A percentile compares a stretch with the other conserved stretches of the same genome.
Evolutionary conservation across 2,888 invertebrate species (phyloP).

Genomic region (Capitulum mitella): DNA sequence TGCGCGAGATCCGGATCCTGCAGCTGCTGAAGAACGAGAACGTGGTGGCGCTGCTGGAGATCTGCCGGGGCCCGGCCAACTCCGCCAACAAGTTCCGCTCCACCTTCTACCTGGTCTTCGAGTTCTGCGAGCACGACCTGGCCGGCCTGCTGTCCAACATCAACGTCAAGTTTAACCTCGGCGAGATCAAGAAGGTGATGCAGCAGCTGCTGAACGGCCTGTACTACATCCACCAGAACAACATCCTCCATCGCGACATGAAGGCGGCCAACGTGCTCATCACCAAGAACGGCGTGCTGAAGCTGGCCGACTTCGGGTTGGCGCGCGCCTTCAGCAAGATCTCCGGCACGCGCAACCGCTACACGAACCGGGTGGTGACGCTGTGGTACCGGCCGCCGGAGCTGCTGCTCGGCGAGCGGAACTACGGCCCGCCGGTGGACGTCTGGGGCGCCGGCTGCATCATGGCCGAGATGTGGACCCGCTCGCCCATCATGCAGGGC

Average conservation of each 20-base stretch:
- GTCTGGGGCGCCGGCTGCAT: conserved; percentile 91
- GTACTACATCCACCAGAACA: conserved; percentile 93
- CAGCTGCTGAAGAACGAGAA: conserved; percentile 93
- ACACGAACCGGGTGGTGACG: conserved; percentile 97
- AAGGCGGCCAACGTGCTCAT: conserved; percentile 98
- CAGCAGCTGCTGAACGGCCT: conserved; percentile 78
- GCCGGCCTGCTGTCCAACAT: conserved; percentile 91
- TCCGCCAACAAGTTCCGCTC: conserved; percentile 68
- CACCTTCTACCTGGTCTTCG: conserved; percentile 92
- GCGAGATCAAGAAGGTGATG: conserved; percentile 93
- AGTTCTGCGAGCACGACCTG: conserved; percentile 97
- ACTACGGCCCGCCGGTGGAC: conserved; percentile 95
- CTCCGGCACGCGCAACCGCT: conserved; percentile 72
- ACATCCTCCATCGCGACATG: conserved; percentile 93
- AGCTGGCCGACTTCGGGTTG: conserved; percentile 94
- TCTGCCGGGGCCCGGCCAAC: conserved; percentile 62
- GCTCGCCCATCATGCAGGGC: conserved; percentile 86
- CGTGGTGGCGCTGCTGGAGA: conserved; percentile 93
- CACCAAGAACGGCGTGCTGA: conserved; percentile 86
- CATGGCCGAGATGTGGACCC: conserved; percentile 99
- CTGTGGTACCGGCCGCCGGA: conserved; percentile 83
- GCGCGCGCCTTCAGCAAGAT: conserved; percentile 89
- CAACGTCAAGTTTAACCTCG: conserved; percentile 90
- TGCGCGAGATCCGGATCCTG: conserved; percentile 92
- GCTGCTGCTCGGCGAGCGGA: conserved; percentile 68